Conservation (phyloP, 2,113 vertebrate genomes). For the Alces alces region DNA sequence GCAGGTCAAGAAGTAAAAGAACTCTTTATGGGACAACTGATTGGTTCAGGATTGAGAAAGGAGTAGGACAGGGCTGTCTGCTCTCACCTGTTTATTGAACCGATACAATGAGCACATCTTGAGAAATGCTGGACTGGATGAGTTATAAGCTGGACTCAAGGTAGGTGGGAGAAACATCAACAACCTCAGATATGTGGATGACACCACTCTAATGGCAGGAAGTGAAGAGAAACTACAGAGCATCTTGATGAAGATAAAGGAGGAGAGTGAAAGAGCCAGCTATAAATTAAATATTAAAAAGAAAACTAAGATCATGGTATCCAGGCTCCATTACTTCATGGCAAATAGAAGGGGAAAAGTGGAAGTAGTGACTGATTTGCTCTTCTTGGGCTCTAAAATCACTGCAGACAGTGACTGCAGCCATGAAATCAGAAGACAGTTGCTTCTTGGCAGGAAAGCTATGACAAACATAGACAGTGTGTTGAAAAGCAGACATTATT, state of each 20-base stretch:
- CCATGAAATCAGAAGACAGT: not conserved
- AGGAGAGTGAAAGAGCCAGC: not conserved
- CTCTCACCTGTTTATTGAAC: not conserved
- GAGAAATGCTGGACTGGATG: not conserved
- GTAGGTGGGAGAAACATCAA: not conserved
- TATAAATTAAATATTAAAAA: not conserved
- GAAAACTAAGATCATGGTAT: not conserved
- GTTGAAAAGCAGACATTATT: not conserved
- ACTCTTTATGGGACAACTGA: not conserved
- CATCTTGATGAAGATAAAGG: not conserved
- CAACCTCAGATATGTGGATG: not conserved
- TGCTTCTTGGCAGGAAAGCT: not conserved
- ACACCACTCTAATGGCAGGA: not conserved
- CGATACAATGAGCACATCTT: not conserved
- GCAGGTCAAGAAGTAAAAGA: not conserved
- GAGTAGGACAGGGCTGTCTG: not conserved
- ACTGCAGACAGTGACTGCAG: not conserved
- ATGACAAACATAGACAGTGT: not conserved
- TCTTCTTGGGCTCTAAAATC: not conserved
- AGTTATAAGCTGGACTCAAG: not conserved
- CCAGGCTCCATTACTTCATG: not conserved
- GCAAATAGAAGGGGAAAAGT: not conserved
- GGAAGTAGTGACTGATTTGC: not conserved
- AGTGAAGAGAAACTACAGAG: not conserved
- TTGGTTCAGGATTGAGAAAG: not conserved